Evolutionary conservation across 2,113 vertebrate genomes (phyloP), one percentile per base, ranked within the genome.

Genomic region (Aphyosemion australe): DNA sequence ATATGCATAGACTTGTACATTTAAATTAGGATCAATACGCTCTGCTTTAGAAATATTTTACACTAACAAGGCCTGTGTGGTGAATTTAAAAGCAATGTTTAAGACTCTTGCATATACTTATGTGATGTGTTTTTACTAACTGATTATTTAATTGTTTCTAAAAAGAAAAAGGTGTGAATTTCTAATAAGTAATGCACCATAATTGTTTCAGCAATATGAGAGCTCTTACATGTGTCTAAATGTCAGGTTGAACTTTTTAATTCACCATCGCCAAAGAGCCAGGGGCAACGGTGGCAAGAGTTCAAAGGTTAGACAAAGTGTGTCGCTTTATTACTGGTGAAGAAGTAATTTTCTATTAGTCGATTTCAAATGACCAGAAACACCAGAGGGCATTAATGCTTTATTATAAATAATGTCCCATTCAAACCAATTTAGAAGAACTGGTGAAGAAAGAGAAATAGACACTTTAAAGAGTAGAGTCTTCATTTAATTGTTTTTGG

Each of bases 291-390:
- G 74, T 72, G 79, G 80, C 70, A 72, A 47, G 61, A 85, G 89
- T 88, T 90, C 88, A 91, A 86, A 90, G 91, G 90, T 88, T 72
- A 89, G 59, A 45, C 49, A 74, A 87, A 88, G 84, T 88, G 87
- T 56, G 60, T 62, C 21, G 65, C 79, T 84, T 90, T 85, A 89
- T 90, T 82, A 81, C 65, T 6, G 72, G 62, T 20, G 71, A 60
- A 70, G 62, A 90, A 80, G 80, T 80, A 41, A 88, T 88, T 86
- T 88, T 87, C 83, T 81, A 86, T 89, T 82, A 80, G 83, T 91
- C 80, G 89, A 91, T 91, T 88, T 83, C 59, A 77, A 86, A 89
- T 84, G 85, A 86, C 87, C 65, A 72, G 75, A 70, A 78, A 45
- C 41, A 73, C 86, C 20, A 34, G 13, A 70, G 84, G 88, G 74